Evolutionary conservation across 2,888 invertebrate genomes (phyloP).

Genomic region (Drosophila mulleri): DNA sequence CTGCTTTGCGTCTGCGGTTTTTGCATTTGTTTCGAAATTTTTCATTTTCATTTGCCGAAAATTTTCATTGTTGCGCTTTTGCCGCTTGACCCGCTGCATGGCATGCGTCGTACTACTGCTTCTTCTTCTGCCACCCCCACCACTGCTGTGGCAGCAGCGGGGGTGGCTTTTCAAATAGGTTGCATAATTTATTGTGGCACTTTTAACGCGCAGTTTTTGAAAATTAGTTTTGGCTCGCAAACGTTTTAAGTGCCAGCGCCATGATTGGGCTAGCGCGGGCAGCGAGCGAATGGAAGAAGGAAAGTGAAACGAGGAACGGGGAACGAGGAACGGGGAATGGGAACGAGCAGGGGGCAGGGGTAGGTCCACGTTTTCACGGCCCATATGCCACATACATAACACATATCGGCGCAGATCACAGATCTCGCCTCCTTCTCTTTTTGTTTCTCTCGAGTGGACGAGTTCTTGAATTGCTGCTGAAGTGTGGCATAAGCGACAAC

Average conservation of each 20-base stretch:
- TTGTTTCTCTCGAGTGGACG: conserved; percentile 24
- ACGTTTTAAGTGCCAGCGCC: conserved; percentile 52
- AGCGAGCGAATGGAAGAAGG: background rate
- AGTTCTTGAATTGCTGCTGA: conserved; percentile 27
- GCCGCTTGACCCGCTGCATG: conserved; percentile 42
- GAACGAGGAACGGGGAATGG: conserved; percentile 12
- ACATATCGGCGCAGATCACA: conserved; percentile 45
- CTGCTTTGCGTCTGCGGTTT: conserved; percentile 49
- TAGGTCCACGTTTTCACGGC: conserved; percentile 21
- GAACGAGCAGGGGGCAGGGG: conserved; percentile 7
- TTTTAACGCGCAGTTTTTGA: conserved; percentile 67
- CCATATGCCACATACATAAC: conserved; percentile 49
- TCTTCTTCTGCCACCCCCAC: background rate
- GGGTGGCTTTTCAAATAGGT: conserved; percentile 52
- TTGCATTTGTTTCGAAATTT: conserved; percentile 42
- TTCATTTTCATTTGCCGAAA: conserved; percentile 18
- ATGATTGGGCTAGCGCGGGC: conserved; percentile 43
- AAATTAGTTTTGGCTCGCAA: conserved; percentile 59
- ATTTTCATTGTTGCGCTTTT: conserved; percentile 36
- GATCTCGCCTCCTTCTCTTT: conserved; percentile 12
- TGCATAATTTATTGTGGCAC: conserved; percentile 77
- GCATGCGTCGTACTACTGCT: conserved; percentile 37
- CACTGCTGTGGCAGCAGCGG: conserved; percentile 16
- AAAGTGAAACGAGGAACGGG: background rate
- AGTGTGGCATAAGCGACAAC: conserved; percentile 48